Evolutionary conservation across 2,888 invertebrate genomes (phyloP), one percentile per base, ranked within the genome.

Genomic region (Bombyx huttoni): DNA sequence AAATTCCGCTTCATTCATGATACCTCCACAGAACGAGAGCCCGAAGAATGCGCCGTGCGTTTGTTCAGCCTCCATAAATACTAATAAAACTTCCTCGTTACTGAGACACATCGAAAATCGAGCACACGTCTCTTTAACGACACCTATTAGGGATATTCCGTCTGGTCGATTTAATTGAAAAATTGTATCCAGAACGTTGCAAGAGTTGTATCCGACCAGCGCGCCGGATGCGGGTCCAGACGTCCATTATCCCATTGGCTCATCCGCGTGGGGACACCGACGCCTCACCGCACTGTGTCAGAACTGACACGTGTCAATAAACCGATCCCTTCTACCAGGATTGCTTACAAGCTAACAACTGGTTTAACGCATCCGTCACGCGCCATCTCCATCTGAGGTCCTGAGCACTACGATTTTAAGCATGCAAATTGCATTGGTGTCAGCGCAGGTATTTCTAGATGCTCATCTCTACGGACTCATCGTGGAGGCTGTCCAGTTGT

Each of bases 221-320:
- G 81, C 79, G 82, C 78, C 87, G 88, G 88, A 88, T 87, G 88
- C 88, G 87, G 88, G 88, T 86, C 79, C 88, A 87, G 87, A 87
- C 87, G 82, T 65, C 86, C 79, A 87, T 88, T 88, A 88, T 88
- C 74, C 87, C 87, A 88, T 88, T 87, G 83, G 87, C 78, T 67
- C 87, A 87, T 88, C 88, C 88, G 88, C 85, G 79, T 81, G 81
- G 85, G 87, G 83, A 81, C 86, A 73, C 68, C 55, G 63, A 53
- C 54, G 56, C 53, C 59, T 40, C 40, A 40, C 40, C 40, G 55
- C 54, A 53, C 51, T 57, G 51, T 48, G 56, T 62, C 58, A 56
- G 62, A 10, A 56, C 66, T 65, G 65, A 75, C 81, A 77, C 79
- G 80, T 81, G 81, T 81, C 82, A 78, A 82, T 82, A 80, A 76